Base-by-base conservation (phyloP, 2,888 invertebrate species). In the Drosophila tanythrix region DNA sequence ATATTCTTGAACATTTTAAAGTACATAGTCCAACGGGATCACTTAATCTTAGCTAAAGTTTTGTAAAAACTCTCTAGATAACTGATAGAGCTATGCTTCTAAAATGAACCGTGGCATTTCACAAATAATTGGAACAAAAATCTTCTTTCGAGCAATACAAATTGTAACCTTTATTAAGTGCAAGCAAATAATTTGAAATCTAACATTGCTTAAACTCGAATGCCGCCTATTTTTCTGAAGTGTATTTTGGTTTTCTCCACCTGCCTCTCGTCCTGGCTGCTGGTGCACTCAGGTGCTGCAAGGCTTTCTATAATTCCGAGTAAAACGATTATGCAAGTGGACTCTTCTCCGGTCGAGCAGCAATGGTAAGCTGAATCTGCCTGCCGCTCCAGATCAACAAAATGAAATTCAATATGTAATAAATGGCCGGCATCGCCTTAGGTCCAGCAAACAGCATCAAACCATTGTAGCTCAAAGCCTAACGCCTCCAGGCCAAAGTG, bases 401-500 rank as follows among this genome's bases (percentile, higher is more conserved):
- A 89, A 80, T 81, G 81, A 88, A 85, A 89, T 89, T 75, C 88
- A 85, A 85, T 89, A 89, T 74, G 84, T 88, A 82, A 84, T 89
- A 84, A 76, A 87, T 81, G 84, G 70, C 63, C 65, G 60, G 61
- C 66, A 35, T 31, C 21, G 57, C 43, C 31, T 40, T 40, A 40
- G 57, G 57, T 57, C 57, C 46, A 43, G 57, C 57, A 31, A 43
- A 31, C 29, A 29, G 62, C 58, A 69, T 70, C 81, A 71, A 71
- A 79, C 72, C 68, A 68, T 75, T 75, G 35, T 61, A 65, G 59
- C 55, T 78, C 36, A 65, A 79, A 60, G 51, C 58, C 36, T 18
- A 10, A 11, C 29, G 40, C 31, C 57, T 72, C 27, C 40, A 52
- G 66, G 61, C 56, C 15, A 46, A 66, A 75, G 68, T 65, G 61